These are phyloP conservation scores for Thomomys bottae DNA, from an alignment of 2,113 vertebrate species.

Conservation along the genomic window DNA sequence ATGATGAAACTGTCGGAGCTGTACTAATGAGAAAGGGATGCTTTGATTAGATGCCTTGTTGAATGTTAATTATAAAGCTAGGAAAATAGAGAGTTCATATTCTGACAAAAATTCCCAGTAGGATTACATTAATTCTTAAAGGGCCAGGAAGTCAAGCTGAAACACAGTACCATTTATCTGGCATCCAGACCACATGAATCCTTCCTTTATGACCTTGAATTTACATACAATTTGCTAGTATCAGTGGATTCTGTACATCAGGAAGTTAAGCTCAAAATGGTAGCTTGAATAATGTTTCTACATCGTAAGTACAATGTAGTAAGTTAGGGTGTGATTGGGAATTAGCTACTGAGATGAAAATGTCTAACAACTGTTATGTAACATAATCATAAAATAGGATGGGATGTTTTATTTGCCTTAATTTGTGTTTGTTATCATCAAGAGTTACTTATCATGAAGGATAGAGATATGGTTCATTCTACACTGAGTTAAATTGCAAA, in stretches of 20 bases:
- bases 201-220: slow-evolving; percentile 33
- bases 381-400: neutral
- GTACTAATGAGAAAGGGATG: slow-evolving; percentile 71
- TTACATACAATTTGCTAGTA: neutral
- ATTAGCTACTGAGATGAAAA: neutral
- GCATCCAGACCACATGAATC: neutral
- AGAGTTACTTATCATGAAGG: neutral
- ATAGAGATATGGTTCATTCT: neutral
- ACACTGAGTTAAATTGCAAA: neutral
- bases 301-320: neutral
- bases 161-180: neutral
- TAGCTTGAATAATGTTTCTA: neutral
- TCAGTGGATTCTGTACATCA: neutral
- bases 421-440: neutral
- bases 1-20: slow-evolving; percentile 75
- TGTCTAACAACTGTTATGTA: neutral
- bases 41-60: slow-evolving; percentile 66
- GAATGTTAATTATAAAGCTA: slow-evolving; percentile 73
- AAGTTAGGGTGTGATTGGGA: neutral
- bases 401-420: neutral
- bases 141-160: neutral
- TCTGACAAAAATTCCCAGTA: slow-evolving; percentile 51
- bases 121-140: slow-evolving; percentile 28
- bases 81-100: slow-evolving; percentile 61
- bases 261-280: neutral